phyloP scores from a whole-genome alignment of 2,888 invertebrate species.

The Pogonocherus hispidulus region DNA sequence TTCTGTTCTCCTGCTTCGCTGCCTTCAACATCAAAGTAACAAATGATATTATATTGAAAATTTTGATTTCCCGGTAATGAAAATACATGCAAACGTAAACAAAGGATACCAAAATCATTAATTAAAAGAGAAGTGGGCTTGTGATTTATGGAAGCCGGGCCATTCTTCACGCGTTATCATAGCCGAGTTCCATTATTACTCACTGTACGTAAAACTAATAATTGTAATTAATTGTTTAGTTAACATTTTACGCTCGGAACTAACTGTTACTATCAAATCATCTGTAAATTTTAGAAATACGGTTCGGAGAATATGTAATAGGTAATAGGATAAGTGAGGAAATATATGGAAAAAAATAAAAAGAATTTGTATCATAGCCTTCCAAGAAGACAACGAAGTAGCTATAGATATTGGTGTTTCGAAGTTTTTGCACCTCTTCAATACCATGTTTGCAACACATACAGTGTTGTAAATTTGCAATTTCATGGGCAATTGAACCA shows the following conservation, averaged over 20 bases:
- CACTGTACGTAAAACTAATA: slow-evolving; percentile 20
- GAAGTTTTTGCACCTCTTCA: no score
- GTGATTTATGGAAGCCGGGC: slow-evolving; percentile 27
- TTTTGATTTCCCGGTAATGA: slow-evolving; percentile 14
- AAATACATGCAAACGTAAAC: slow-evolving; percentile 23
- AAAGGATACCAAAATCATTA: slow-evolving; percentile 28
- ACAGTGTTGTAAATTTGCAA: no score
- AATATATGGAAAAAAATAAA: no score
- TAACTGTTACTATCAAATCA: neutral
- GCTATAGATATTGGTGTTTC: no score
- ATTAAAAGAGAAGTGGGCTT: slow-evolving; percentile 27
- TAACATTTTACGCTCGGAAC: neutral
- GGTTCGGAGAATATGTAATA: neutral
- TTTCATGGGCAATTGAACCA: no score
- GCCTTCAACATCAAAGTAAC: neutral
- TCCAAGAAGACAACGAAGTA: no score
- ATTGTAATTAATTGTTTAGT: slow-evolving; percentile 25
- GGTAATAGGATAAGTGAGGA: no score
- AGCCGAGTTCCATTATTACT: slow-evolving; percentile 18
- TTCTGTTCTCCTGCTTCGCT: neutral
- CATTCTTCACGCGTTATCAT: slow-evolving; percentile 22
- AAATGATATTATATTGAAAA: slow-evolving; percentile 18
- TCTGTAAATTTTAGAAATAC: neutral
- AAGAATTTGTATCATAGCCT: no score
- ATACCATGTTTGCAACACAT: no score